Evolutionary conservation across 2,113 vertebrate genomes (phyloP).

Genomic region (Potamarius usumacintae): DNA sequence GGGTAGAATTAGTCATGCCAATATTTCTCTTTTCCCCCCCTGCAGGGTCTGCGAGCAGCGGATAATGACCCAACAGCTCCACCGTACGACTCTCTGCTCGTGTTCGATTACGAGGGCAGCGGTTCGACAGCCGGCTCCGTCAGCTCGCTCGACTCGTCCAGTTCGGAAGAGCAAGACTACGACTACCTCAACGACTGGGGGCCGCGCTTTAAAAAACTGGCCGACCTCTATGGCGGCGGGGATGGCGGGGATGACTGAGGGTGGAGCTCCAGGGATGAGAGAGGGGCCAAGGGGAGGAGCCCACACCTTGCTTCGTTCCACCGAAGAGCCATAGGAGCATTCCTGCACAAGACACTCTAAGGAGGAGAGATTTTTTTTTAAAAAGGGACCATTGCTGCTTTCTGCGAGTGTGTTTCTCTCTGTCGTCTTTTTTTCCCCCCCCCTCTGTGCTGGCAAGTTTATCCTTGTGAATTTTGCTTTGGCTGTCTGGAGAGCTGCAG

Average conservation of each 20-base stretch:
- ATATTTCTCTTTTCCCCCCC: background rate
- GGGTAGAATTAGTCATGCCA: background rate
- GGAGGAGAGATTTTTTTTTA: conserved; percentile 19
- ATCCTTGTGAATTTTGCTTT: conserved; percentile 37
- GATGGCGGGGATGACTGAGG: conserved; percentile 91
- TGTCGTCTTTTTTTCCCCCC: conserved; percentile 11
- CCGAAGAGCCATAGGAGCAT: conserved; percentile 43
- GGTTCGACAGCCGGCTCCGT: conserved; percentile 92
- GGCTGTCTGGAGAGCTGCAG: conserved; percentile 33
- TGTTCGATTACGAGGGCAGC: conserved; percentile 95
- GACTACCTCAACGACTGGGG: conserved; percentile 95
- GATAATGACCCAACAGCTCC: conserved; percentile 94
- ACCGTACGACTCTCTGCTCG: conserved; percentile 92
- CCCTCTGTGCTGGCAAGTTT: conserved; percentile 31
- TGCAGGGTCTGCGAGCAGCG: conserved; percentile 87
- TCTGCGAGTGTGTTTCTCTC: conserved; percentile 51
- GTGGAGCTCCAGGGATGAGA: conserved; percentile 47
- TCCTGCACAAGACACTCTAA: conserved; percentile 39
- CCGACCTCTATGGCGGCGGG: conserved; percentile 90
- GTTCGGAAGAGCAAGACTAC: conserved; percentile 91
- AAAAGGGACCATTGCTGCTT: conserved; percentile 43
- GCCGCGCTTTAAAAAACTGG: conserved; percentile 93
- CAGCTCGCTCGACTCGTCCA: conserved; percentile 92
- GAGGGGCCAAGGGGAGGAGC: conserved; percentile 38
- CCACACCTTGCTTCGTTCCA: conserved; percentile 17